phyloP scores from a whole-genome alignment of 2,888 invertebrate species.

The Prosopocoilus inquinatus region DNA sequence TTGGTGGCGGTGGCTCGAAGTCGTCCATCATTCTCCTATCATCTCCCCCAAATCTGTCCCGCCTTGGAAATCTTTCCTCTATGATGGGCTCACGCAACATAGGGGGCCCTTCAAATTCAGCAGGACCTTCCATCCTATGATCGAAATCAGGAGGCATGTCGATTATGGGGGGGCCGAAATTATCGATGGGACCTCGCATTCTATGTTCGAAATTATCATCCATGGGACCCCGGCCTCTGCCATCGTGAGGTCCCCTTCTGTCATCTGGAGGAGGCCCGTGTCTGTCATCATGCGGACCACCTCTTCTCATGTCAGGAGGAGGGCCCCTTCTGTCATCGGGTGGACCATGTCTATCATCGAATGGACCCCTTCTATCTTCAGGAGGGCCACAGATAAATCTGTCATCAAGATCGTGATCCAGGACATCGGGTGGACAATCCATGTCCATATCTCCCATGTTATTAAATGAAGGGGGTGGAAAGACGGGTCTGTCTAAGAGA shows the following conservation, averaged over 20 bases:
- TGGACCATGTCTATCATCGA: constrained; percentile 41
- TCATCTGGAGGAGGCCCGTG: background rate
- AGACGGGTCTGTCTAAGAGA: constrained; percentile 46
- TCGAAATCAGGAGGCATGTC: constrained; percentile 24
- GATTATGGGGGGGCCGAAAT: constrained; percentile 35
- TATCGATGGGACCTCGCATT: constrained; percentile 45
- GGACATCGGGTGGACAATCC: background rate
- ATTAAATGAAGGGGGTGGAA: constrained; percentile 32
- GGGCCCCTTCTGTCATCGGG: constrained; percentile 34
- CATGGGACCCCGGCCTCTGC: background rate
- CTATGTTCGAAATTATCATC: constrained; percentile 14
- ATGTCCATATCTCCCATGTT: constrained; percentile 2
- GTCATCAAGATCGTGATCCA: background rate
- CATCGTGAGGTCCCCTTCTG: background rate
- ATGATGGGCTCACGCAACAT: constrained; percentile 14
- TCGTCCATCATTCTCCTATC: constrained; percentile 28
- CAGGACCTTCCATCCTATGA: constrained; percentile 2
- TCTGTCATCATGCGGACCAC: background rate
- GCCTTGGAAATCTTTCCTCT: constrained; percentile 35
- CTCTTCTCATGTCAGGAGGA: background rate
- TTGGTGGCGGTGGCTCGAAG: constrained; percentile 24
- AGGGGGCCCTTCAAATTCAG: constrained; percentile 7
- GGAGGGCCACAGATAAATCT: background rate
- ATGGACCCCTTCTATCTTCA: constrained; percentile 23
- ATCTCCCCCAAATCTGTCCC: constrained; percentile 38